Evolutionary conservation across 2,888 invertebrate species (phyloP), one percentile per base, ranked within the genome.

Genomic region (Coelopa pilipes): DNA sequence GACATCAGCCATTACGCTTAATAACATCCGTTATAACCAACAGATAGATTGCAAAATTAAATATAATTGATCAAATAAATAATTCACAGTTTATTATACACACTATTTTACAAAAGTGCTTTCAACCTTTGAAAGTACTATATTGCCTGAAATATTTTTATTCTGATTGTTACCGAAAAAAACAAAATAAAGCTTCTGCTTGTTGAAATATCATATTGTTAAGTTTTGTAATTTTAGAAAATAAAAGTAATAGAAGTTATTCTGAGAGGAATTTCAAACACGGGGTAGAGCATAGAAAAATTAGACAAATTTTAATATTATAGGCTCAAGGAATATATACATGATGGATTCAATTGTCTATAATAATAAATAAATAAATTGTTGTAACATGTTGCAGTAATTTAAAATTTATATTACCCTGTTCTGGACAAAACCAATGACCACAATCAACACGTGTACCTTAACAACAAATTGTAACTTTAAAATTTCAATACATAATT

Each of bases 401-500:
- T 47, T 46, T 65, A 19, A 65, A 46, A 10, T 65, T 63, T 15
- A 63, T 7, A 63, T n/a, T n/a, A 7, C 46, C 21, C 45, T 11
- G 11, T 19, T 34, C 12, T 15, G 19, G 47, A 70, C 24, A 24
- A 70, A 47, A 60, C 46, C 49, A 24, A 59, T 73, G 73, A 69
- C 69, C 73, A 73, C 73, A 73, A 73, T 69, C 73, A 73, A 69
- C 53, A 67, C 49, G 17, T 55, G 73, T 73, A 73, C 73, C 73
- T 73, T 69, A 47, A 63, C 12, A n/a, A 63, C 24, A 53, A 47
- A 34, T 34, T 34, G 34, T 34, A 34, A 34, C 34, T 53, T 53
- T 53, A 53, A 13, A 53, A 53, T 53, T 53, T 53, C 53, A 15
- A n/a, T n/a, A 53, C 4, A 13, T 7, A 3, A 53, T 53, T 53